Evolutionary conservation across 92 coral and sea anemone genomes (phyloP).

Genomic region (Epizoanthus rinbou): DNA sequence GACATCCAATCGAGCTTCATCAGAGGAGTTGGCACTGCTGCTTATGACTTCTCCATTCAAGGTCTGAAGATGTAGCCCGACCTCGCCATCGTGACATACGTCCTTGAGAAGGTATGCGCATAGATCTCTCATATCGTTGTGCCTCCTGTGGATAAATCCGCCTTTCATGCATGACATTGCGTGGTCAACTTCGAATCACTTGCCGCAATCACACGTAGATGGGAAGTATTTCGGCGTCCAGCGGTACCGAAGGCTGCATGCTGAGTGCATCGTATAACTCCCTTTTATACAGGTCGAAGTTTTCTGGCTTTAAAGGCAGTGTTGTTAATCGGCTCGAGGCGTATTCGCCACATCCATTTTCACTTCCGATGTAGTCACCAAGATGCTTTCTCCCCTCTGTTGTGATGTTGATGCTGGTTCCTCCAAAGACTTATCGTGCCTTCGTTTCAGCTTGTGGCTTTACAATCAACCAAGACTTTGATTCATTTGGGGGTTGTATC

Average conservation of each 20-base stretch:
- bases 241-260: constrained; percentile 26
- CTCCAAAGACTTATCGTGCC: constrained; percentile 19
- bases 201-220: constrained; percentile 16
- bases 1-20: constrained; percentile 53
- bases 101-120: no score
- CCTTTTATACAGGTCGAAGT: constrained; percentile 4
- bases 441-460: constrained; percentile 37
- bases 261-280: constrained; percentile 21
- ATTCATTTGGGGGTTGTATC: constrained; percentile 37
- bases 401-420: constrained; percentile 37
- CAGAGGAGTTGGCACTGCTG: no score
- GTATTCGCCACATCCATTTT: no score
- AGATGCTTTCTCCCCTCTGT: constrained; percentile 51
- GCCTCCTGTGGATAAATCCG: constrained; percentile 14
- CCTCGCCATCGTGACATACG: no score
- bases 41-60: no score
- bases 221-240: constrained; percentile 25
- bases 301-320: constrained; percentile 12
- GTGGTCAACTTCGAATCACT: neutral
- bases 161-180: constrained; percentile 17
- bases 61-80: no score
- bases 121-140: neutral
- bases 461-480: constrained; percentile 28
- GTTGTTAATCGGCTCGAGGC: constrained; percentile 5
- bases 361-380: constrained; percentile 9